These are phyloP conservation scores for Phaetusa simplex DNA, from an alignment of 2,113 vertebrate genomes.

Conservation along the genomic window DNA sequence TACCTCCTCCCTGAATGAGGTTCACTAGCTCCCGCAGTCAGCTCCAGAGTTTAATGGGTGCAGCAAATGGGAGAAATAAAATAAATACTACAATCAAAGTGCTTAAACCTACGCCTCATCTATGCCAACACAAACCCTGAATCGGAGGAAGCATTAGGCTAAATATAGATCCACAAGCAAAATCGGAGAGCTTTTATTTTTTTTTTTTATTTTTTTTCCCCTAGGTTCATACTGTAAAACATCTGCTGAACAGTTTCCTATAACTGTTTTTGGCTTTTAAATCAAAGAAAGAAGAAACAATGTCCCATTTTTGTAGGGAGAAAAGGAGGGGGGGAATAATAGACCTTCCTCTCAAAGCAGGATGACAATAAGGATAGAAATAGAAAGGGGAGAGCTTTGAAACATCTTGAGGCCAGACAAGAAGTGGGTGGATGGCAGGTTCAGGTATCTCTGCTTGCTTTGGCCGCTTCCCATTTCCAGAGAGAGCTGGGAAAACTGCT, in stretches of 20 bases:
- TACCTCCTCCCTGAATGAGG: neutral
- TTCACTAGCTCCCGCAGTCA: neutral
- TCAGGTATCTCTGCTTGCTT: slow-evolving; percentile 46
- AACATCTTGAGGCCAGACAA: slow-evolving; percentile 70
- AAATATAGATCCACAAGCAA: slow-evolving; percentile 78
- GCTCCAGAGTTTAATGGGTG: neutral
- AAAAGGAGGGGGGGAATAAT: slow-evolving; percentile 65
- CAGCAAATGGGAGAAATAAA: slow-evolving; percentile 44
- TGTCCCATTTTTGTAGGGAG: slow-evolving; percentile 77
- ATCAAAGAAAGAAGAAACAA: slow-evolving; percentile 84
- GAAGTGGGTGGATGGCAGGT: slow-evolving; percentile 5
- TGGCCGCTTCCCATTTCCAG: neutral
- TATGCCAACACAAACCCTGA: slow-evolving; percentile 73
- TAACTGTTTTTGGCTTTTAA: slow-evolving; percentile 84
- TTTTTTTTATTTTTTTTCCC: slow-evolving; percentile 8
- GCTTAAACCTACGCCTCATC: slow-evolving; percentile 46
- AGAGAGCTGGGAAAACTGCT: neutral
- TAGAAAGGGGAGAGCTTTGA: slow-evolving; percentile 64
- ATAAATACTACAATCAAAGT: slow-evolving; percentile 51
- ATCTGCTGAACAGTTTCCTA: slow-evolving; percentile 87
- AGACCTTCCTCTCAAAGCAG: slow-evolving; percentile 76
- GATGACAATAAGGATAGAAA: slow-evolving; percentile 77
- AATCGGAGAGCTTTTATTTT: slow-evolving; percentile 50
- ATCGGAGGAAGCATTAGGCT: slow-evolving; percentile 79
- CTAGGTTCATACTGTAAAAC: slow-evolving; percentile 77